Conservation (phyloP, 1,140 invertebrate species). For the Euschistus heros region DNA sequence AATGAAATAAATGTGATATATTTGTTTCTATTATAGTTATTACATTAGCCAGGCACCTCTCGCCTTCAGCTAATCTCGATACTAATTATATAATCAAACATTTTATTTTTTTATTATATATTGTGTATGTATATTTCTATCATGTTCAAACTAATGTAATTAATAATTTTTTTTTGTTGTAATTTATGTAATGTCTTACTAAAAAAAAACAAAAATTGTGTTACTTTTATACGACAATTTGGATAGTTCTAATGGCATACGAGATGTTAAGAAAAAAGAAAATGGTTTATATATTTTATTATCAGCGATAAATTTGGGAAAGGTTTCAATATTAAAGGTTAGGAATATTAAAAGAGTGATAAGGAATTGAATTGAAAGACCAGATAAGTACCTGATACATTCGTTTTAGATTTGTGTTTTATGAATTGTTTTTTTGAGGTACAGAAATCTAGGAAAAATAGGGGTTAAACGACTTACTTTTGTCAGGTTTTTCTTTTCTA, state of each 20-base stretch:
- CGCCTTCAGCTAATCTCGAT: background rate
- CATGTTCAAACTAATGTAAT: background rate
- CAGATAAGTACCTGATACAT: conserved; percentile 22
- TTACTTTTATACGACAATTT: background rate
- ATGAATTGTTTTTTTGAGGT: conserved; percentile 6
- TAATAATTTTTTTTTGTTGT: background rate
- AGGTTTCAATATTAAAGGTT: background rate
- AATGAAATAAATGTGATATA: background rate
- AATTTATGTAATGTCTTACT: conserved; percentile 3
- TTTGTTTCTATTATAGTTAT: background rate
- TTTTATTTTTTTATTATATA: conserved; percentile 7
- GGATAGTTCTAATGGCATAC: background rate
- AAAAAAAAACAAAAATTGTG: background rate
- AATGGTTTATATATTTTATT: background rate
- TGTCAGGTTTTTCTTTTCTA: background rate
- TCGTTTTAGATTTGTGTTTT: conserved; percentile 3
- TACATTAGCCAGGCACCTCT: background rate
- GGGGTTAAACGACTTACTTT: background rate
- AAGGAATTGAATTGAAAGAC: conserved; percentile 18
- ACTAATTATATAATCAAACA: conserved; percentile 4
- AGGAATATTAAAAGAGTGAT: background rate
- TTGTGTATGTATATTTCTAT: background rate
- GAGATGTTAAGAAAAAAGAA: background rate
- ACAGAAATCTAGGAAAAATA: no score
- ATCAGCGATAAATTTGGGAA: no score